Evolutionary conservation across 2,888 invertebrate species (phyloP).

Genomic region (Neuroscelio doddi): DNA sequence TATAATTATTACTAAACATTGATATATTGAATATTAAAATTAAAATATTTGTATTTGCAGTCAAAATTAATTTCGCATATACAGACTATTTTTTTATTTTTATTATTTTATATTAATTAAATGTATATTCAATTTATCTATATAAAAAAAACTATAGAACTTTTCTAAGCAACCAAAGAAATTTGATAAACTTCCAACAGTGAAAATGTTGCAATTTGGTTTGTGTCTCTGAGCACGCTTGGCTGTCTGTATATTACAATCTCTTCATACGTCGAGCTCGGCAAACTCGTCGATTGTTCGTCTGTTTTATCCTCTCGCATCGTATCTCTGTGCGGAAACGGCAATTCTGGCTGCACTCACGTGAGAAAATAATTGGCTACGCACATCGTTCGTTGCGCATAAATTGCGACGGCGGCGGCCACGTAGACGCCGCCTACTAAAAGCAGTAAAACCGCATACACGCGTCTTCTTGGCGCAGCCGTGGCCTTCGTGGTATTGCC

Average conservation of each 20-base stretch:
- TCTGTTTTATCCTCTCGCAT: slow-evolving; percentile 33
- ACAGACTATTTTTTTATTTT: too few species aligned
- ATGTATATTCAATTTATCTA: too few species aligned
- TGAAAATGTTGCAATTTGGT: too few species aligned
- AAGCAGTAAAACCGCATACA: slow-evolving; percentile 38
- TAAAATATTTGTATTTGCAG: too few species aligned
- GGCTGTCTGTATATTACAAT: slow-evolving; percentile 8
- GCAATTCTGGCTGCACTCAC: slow-evolving; percentile 47
- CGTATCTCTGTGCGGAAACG: slow-evolving; percentile 38
- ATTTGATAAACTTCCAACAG: too few species aligned
- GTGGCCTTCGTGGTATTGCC: slow-evolving; percentile 42
- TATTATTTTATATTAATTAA: too few species aligned
- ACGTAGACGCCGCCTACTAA: slow-evolving; percentile 43
- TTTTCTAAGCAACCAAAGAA: too few species aligned
- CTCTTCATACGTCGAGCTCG: slow-evolving; percentile 26
- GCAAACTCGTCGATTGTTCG: slow-evolving; percentile 41
- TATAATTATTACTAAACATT: too few species aligned
- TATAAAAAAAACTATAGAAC: too few species aligned
- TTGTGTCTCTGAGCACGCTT: background rate
- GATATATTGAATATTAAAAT: too few species aligned
- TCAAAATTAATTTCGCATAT: too few species aligned
- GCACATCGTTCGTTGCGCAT: slow-evolving; percentile 48
- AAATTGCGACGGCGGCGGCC: slow-evolving; percentile 51
- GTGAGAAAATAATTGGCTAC: slow-evolving; percentile 49
- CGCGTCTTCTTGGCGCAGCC: slow-evolving; percentile 37